Base-by-base conservation (phyloP, 2,113 vertebrate genomes). In the Hoplias malabaricus region DNA sequence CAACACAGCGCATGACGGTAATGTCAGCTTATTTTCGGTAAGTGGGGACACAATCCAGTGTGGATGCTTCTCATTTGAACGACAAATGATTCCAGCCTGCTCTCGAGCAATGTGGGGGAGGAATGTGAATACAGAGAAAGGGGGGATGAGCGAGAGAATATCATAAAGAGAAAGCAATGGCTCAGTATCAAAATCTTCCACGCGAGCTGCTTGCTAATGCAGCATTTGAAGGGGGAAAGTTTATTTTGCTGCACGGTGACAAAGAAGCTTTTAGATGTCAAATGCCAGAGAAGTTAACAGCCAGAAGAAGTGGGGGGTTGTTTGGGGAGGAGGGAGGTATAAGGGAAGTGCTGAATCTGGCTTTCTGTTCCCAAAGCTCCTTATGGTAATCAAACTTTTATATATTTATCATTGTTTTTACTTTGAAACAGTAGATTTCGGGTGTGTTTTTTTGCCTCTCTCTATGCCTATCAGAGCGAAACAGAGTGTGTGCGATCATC, bases 261-360 rank as follows among this genome's bases (percentile, higher is more conserved):
- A 70, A 81, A 59, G 65, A 81, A 79, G 54, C 38, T 75, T 79
- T 56, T 42, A 67, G 42, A 57, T 69, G 80, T 81, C 73, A 63
- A 90, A 87, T 87, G 88, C 84, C 79, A 86, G 83, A 83, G 88
- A 80, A 80, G 70, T 79, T 86, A 85, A 59, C 62, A 19, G 77
- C 54, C 29, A 27, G 67, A 53, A n/a, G 70, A 29, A 34, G 36
- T 23, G 69, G 83, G 85, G 85, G 25, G 13, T n/a, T 5, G 21
- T 6, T 1, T 14, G 59, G 8, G 9, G n/a, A 21, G 2, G 16
- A 12, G 42, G 27, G 36, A 38, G 19, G 36, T 29, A 7, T 29
- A 84, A 83, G 85, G 89, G 57, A 91, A 91, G 85, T 90, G 88
- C 88, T 87, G 90, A 92, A 90, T 89, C 90, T 85, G 88, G 85